Percentiles rank a stretch among this genome's conserved stretches.
Conservation (phyloP, 37 sponge, comb jelly and placozoan genomes). For the Cladorhizidae sp. region DNA sequence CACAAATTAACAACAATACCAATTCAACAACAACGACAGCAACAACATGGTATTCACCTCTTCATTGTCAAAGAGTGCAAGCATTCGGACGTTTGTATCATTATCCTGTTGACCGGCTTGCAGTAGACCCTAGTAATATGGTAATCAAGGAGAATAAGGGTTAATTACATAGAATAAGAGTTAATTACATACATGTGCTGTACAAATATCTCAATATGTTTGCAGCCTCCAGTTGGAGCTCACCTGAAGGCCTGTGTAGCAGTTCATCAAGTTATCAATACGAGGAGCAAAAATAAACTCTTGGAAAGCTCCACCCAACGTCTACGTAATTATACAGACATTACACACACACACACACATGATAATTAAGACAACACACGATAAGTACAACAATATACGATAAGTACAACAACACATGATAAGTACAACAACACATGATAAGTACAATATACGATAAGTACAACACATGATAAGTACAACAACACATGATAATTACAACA, state of each 20-base stretch:
- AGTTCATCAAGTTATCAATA: slow-evolving; percentile 93
- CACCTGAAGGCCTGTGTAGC: slow-evolving; percentile 84
- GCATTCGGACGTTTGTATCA: slow-evolving; percentile 73
- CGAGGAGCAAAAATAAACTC: slow-evolving; percentile 97
- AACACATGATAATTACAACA: too few species aligned
- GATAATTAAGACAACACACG: too few species aligned
- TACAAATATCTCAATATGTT: not conserved
- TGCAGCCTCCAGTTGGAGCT: not conserved
- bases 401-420: too few species aligned
- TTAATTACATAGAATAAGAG: too few species aligned
- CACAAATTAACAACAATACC: too few species aligned
- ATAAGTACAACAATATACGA: too few species aligned
- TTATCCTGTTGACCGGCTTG: slow-evolving; percentile 39
- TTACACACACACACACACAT: too few species aligned
- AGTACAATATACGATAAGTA: not conserved
- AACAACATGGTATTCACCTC: slow-evolving; percentile 78
- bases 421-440: too few species aligned
- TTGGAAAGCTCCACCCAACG: slow-evolving; percentile 78
- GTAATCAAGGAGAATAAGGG: too few species aligned
- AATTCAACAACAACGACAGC: too few species aligned
- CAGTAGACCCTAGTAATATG: slow-evolving; percentile 61
- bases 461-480: too few species aligned
- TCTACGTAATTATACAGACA: slow-evolving; percentile 23
- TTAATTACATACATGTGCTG: too few species aligned
- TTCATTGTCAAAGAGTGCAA: slow-evolving; percentile 93